phyloP scores from a whole-genome alignment of 2,888 invertebrate genomes.

The Scrobipalpa costella region DNA sequence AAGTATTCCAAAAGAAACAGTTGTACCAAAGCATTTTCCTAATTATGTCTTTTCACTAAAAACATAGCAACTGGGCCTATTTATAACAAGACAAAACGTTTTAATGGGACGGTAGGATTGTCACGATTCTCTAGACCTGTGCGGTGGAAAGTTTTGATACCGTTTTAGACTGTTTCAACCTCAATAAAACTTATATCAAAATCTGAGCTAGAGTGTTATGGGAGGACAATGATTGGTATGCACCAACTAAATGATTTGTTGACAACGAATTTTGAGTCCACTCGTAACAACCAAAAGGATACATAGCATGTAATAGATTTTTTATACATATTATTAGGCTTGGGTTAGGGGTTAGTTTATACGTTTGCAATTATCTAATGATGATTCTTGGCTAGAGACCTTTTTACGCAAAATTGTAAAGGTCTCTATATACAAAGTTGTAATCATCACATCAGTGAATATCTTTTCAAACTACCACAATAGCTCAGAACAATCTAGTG shows the following conservation, averaged over 20 bases:
- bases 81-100: slow-evolving; percentile 57
- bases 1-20: slow-evolving; percentile 72
- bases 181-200: background rate
- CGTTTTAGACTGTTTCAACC: background rate
- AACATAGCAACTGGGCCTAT: slow-evolving; percentile 64
- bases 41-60: slow-evolving; percentile 70
- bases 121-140: background rate
- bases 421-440: background rate
- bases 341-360: background rate
- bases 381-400: background rate
- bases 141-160: slow-evolving; percentile 8
- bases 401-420: background rate
- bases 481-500: slow-evolving; percentile 36
- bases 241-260: too few relatives aligned
- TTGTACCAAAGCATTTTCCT: slow-evolving; percentile 65
- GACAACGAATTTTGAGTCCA: background rate
- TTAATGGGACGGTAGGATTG: slow-evolving; percentile 39
- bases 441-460: background rate
- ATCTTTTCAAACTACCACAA: slow-evolving; percentile 14
- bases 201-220: background rate
- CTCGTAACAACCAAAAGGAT: background rate
- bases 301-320: background rate
- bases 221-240: background rate
- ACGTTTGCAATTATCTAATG: background rate
- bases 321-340: background rate